These are phyloP conservation scores for Peromyscus eremicus DNA, from an alignment of 2,797 vertebrate genomes.

Conservation along the genomic window DNA sequence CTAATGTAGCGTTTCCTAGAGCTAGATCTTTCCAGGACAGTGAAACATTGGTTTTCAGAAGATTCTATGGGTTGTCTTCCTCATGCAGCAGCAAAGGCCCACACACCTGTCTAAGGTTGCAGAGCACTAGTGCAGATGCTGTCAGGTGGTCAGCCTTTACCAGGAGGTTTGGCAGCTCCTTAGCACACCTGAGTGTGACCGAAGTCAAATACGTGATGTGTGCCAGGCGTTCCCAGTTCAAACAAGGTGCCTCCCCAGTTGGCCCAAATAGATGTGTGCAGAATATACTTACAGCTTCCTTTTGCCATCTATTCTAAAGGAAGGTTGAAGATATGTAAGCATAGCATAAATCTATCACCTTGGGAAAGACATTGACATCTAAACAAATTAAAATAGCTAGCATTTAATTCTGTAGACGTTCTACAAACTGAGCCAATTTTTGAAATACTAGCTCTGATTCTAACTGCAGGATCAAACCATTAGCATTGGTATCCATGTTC, in stretches of 20 bases:
- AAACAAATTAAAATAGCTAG: slow-evolving; percentile 64
- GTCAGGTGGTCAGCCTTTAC: not conserved
- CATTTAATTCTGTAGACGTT: slow-evolving; percentile 38
- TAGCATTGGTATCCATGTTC: not conserved
- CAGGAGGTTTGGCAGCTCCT: not conserved
- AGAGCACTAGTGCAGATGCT: fast-evolving
- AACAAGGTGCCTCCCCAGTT: not conserved
- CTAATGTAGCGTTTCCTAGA: not conserved
- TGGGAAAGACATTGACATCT: slow-evolving; percentile 42
- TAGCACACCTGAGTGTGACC: not conserved
- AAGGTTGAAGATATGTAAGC: slow-evolving; percentile 55
- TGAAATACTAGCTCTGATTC: slow-evolving; percentile 31
- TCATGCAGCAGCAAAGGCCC: not conserved
- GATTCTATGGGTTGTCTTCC: not conserved
- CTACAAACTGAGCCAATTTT: not conserved
- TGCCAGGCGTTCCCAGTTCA: slow-evolving; percentile 18
- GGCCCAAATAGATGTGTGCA: slow-evolving; percentile 36
- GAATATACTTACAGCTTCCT: slow-evolving; percentile 33
- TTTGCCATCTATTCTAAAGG: slow-evolving; percentile 45
- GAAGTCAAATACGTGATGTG: slow-evolving; percentile 4
- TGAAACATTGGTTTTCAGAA: not conserved
- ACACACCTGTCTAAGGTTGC: not conserved
- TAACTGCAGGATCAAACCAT: not conserved
- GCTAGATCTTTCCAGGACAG: not conserved
- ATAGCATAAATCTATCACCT: slow-evolving; percentile 55